phyloP scores from a whole-genome alignment of 2,113 vertebrate species.

The Illadopsis cleaveri region DNA sequence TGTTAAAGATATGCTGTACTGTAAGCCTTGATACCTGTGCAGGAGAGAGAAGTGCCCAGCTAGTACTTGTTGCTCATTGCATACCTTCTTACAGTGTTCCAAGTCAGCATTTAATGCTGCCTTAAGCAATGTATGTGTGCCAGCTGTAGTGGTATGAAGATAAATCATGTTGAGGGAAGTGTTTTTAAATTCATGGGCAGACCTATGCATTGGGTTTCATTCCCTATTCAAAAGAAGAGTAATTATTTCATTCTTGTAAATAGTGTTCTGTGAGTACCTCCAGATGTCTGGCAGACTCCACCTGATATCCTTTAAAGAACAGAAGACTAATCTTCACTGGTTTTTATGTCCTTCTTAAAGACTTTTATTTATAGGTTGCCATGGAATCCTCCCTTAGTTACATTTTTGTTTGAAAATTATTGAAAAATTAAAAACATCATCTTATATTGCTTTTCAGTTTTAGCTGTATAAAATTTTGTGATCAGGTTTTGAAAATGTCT shows the following conservation, averaged over 20 bases:
- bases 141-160: neutral
- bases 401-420: neutral
- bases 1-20: neutral
- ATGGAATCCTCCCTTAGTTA: neutral
- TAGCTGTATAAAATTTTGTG: neutral
- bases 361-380: slow-evolving; percentile 24
- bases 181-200: neutral
- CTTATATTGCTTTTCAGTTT: neutral
- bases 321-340: slow-evolving; percentile 21
- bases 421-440: neutral
- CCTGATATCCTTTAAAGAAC: slow-evolving; percentile 35
- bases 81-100: neutral
- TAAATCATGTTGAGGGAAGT: neutral
- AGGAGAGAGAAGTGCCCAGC: neutral
- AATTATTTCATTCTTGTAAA: slow-evolving; percentile 39
- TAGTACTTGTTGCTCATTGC: neutral
- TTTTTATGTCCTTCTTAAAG: slow-evolving; percentile 4
- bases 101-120: neutral
- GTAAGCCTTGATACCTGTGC: neutral
- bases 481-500: neutral
- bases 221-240: neutral
- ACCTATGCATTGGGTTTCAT: neutral
- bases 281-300: slow-evolving; percentile 49
- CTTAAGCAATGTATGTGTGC: neutral
- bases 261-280: slow-evolving; percentile 32